These are phyloP conservation scores for Macroglossus sobrinus DNA, from an alignment of 2,113 vertebrate genomes.

Conservation along the genomic window DNA sequence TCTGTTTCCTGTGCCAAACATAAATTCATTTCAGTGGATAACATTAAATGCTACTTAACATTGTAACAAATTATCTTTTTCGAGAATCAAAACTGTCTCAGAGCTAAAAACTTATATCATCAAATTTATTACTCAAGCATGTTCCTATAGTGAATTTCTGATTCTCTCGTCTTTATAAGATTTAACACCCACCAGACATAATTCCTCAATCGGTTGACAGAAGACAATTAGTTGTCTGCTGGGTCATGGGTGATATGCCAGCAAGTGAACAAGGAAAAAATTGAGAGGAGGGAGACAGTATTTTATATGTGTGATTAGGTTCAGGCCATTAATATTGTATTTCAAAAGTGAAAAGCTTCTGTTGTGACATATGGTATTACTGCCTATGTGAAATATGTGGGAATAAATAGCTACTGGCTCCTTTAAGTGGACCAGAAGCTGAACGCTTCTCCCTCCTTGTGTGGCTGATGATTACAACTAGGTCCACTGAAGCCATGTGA, in stretches of 20 bases:
- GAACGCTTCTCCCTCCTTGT: not conserved
- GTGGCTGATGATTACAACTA: not conserved
- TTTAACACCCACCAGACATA: not conserved
- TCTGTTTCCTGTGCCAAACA: slow-evolving; percentile 49
- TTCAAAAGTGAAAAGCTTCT: slow-evolving; percentile 14
- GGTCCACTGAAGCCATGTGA: not conserved
- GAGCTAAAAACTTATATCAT: slow-evolving; percentile 38
- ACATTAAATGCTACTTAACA: slow-evolving; percentile 41
- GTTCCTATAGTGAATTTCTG: slow-evolving; percentile 19
- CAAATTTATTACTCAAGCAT: slow-evolving; percentile 14
- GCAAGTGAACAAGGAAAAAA: not conserved
- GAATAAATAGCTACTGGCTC: not conserved
- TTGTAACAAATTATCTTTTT: slow-evolving; percentile 41
- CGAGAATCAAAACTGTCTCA: slow-evolving; percentile 38
- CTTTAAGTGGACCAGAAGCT: not conserved
- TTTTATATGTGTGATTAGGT: not conserved
- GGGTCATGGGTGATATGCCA: not conserved
- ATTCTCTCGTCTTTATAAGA: slow-evolving; percentile 4
- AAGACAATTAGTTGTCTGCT: not conserved
- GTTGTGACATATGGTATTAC: not conserved
- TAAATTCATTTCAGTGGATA: slow-evolving; percentile 49
- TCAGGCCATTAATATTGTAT: not conserved
- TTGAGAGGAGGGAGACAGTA: not conserved
- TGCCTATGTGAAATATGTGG: not conserved
- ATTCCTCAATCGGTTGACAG: not conserved